These are phyloP conservation scores for Vimba vimba DNA, from an alignment of 2,113 vertebrate species.

Conservation along the genomic window DNA sequence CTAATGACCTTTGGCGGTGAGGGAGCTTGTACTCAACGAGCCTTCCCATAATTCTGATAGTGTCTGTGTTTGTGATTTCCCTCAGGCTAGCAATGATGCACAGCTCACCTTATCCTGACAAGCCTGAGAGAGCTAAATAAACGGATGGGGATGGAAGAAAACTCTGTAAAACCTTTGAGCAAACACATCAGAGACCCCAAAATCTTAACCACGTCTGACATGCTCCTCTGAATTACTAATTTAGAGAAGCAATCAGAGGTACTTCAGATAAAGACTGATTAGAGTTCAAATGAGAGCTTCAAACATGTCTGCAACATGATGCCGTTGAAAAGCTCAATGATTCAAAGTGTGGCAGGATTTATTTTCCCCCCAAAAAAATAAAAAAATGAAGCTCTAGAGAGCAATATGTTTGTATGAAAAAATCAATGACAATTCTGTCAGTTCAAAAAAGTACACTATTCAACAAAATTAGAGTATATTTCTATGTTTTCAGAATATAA, in stretches of 20 bases:
- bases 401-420: constrained; percentile 14
- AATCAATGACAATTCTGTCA: constrained; percentile 15
- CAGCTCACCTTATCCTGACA: constrained; percentile 38
- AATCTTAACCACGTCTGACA: constrained; percentile 15
- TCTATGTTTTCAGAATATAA: constrained; percentile 13
- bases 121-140: constrained; percentile 40
- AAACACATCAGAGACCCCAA: constrained; percentile 35
- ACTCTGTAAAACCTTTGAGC: constrained; percentile 31
- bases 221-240: constrained; percentile 3
- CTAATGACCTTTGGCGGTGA: constrained; percentile 13
- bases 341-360: background rate
- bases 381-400: background rate
- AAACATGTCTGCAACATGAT: background rate
- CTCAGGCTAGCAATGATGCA: constrained; percentile 40
- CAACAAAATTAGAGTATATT: constrained; percentile 1
- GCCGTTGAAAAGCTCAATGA: background rate
- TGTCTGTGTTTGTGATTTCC: constrained; percentile 44
- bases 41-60: constrained; percentile 42
- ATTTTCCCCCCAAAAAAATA: background rate
- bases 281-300: constrained; percentile 7
- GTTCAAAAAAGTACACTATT: background rate
- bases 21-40: constrained; percentile 18
- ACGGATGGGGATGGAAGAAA: constrained; percentile 16
- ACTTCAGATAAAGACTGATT: constrained; percentile 12
- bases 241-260: background rate